phyloP scores from a whole-genome alignment of 2,797 vertebrate species.

The Sebastolobus alascanus region DNA sequence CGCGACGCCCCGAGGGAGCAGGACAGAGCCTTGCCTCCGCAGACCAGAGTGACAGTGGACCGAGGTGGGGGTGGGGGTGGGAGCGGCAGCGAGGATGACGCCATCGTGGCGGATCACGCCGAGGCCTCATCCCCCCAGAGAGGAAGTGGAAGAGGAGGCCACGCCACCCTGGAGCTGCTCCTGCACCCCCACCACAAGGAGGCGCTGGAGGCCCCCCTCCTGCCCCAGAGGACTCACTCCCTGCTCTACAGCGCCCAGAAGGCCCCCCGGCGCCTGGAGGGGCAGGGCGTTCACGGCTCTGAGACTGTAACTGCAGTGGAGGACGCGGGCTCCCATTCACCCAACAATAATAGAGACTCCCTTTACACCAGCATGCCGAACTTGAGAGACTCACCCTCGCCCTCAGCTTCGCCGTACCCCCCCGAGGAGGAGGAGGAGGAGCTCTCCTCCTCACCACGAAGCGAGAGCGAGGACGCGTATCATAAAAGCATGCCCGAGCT shows the following conservation, averaged over 20 bases:
- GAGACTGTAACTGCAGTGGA: slow-evolving; percentile 89
- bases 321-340: slow-evolving; percentile 88
- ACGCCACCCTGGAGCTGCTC: slow-evolving; percentile 92
- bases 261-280: slow-evolving; percentile 81
- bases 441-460: slow-evolving; percentile 90
- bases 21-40: slow-evolving; percentile 66
- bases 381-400: slow-evolving; percentile 94
- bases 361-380: slow-evolving; percentile 99
- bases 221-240: slow-evolving; percentile 99
- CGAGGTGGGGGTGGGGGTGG: slow-evolving; percentile 86
- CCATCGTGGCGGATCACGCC: slow-evolving; percentile 89
- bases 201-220: slow-evolving; percentile 93
- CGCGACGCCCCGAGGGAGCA: slow-evolving; percentile 69
- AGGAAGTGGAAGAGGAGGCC: slow-evolving; percentile 83
- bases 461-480: slow-evolving; percentile 93
- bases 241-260: slow-evolving; percentile 96
- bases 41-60: slow-evolving; percentile 72
- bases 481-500: slow-evolving; percentile 98
- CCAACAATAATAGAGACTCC: slow-evolving; percentile 95
- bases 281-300: slow-evolving; percentile 87
- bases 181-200: slow-evolving; percentile 90
- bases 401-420: slow-evolving; percentile 90
- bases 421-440: slow-evolving; percentile 88
- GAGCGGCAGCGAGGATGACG: slow-evolving; percentile 92
- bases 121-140: slow-evolving; percentile 89